Conservation (phyloP, 1,140 invertebrate genomes). For the Proales similis region DNA sequence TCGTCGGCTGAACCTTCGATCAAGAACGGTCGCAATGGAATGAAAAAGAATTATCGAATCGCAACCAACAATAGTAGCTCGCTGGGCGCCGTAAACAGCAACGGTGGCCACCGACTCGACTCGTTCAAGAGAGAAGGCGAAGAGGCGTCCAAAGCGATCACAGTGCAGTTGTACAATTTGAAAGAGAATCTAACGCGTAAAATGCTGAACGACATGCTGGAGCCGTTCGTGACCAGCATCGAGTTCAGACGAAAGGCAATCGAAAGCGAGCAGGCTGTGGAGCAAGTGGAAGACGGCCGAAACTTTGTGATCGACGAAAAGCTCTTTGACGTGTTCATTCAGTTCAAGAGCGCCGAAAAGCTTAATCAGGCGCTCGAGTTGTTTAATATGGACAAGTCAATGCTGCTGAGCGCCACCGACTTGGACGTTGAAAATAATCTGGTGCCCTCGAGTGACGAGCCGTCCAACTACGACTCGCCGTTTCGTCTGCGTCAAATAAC, state of each 20-base stretch:
- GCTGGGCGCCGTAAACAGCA: too few relatives aligned
- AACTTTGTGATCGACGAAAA: slow-evolving; percentile 3
- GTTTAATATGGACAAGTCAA: slow-evolving; percentile 27
- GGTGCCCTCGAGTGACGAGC: too few relatives aligned
- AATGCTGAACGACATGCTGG: slow-evolving; percentile 10
- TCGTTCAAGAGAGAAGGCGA: too few relatives aligned
- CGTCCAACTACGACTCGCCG: too few relatives aligned
- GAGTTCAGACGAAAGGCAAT: slow-evolving; percentile 16
- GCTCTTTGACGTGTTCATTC: slow-evolving; percentile 12
- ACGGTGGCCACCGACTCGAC: too few relatives aligned
- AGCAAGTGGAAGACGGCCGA: background rate
- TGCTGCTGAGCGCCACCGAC: too few relatives aligned
- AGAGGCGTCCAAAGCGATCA: slow-evolving; percentile 35
- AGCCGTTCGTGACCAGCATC: slow-evolving; percentile 10
- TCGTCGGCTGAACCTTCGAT: too few relatives aligned
- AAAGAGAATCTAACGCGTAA: slow-evolving; percentile 14
- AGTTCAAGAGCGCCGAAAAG: slow-evolving; percentile 32
- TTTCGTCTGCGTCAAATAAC: too few relatives aligned
- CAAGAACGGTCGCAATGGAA: too few relatives aligned
- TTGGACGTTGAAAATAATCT: too few relatives aligned
- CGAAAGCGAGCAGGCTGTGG: background rate
- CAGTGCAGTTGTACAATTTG: slow-evolving; percentile 33
- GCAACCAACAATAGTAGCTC: too few relatives aligned
- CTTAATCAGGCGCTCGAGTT: slow-evolving; percentile 20
- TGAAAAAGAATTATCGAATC: too few relatives aligned